Evolutionary conservation across 2,888 invertebrate species (phyloP).

Genomic region (Cyrtodaria siliqua): DNA sequence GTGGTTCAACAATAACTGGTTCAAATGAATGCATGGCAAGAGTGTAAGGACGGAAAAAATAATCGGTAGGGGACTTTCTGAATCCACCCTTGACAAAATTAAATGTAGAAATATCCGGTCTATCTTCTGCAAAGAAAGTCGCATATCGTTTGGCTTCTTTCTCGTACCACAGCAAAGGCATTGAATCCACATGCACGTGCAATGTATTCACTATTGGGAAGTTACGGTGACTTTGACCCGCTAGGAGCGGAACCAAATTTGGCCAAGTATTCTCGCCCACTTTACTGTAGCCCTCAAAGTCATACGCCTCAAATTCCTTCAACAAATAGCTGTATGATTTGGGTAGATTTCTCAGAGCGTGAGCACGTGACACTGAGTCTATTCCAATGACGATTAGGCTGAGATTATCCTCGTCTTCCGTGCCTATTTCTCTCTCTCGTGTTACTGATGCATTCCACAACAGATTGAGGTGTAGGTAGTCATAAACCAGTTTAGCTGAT

Average conservation of each 20-base stretch:
- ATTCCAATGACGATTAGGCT: slow-evolving; percentile 5
- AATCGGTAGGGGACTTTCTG: slow-evolving; percentile 92
- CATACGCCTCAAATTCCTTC: background rate
- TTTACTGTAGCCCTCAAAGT: slow-evolving; percentile 48
- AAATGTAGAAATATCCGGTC: slow-evolving; percentile 92
- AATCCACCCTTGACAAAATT: slow-evolving; percentile 92
- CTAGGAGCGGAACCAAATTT: slow-evolving; percentile 57
- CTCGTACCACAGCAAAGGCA: slow-evolving; percentile 94
- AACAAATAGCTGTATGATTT: background rate
- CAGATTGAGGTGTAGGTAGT: slow-evolving; percentile 1
- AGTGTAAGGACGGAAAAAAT: slow-evolving; percentile 92
- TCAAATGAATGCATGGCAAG: slow-evolving; percentile 86
- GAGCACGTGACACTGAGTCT: slow-evolving; percentile 4
- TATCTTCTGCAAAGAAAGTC: slow-evolving; percentile 94
- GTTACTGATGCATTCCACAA: background rate
- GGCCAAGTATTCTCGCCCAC: slow-evolving; percentile 63
- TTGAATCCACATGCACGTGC: slow-evolving; percentile 36
- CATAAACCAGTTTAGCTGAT: background rate
- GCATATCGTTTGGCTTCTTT: slow-evolving; percentile 91
- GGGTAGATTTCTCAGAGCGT: slow-evolving; percentile 7
- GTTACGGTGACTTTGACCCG: slow-evolving; percentile 37
- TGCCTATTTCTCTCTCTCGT: background rate
- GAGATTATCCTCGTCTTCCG: background rate
- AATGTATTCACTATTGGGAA: slow-evolving; percentile 25
- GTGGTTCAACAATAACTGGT: slow-evolving; percentile 54